These are phyloP conservation scores for Reinhardtius hippoglossoides DNA, from an alignment of 2,113 vertebrate genomes.

Conservation along the genomic window DNA sequence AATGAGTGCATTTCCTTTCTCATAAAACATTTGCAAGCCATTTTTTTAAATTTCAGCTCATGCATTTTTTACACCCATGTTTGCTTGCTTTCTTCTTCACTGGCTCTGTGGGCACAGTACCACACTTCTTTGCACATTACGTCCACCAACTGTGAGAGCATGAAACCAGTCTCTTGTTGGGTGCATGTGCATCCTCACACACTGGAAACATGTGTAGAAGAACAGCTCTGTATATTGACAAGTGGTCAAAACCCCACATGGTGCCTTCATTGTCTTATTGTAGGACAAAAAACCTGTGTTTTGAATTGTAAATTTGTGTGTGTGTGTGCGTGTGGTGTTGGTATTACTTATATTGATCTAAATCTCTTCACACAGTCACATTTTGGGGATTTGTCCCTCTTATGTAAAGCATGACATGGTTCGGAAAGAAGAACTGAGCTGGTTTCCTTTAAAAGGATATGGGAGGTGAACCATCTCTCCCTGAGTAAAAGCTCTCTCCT, in stretches of 20 bases:
- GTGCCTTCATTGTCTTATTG: too few species aligned
- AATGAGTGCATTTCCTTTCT: not conserved
- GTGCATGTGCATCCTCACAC: too few species aligned
- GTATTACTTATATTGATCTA: too few species aligned
- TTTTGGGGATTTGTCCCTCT: too few species aligned
- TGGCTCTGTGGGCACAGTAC: not conserved
- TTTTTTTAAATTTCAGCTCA: not conserved
- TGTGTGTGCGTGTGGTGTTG: not conserved
- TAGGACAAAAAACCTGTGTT: too few species aligned
- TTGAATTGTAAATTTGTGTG: not conserved
- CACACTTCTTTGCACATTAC: not conserved
- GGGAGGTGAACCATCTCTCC: too few species aligned
- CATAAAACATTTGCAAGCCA: not conserved
- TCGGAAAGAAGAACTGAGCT: too few species aligned
- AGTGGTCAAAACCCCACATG: not conserved
- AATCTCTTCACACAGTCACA: too few species aligned
- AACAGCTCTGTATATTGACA: not conserved
- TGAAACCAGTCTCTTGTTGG: not conserved
- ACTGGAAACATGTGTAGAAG: not conserved
- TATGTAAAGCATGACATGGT: too few species aligned
- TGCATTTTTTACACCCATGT: not conserved
- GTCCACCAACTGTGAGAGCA: not conserved
- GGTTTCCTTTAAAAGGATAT: too few species aligned
- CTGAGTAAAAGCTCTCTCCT: too few species aligned
- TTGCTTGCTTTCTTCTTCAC: not conserved